Evolutionary conservation across 37 sponge, comb jelly and placozoan species (phyloP).

Genomic region (Chondrosia reniformis): DNA sequence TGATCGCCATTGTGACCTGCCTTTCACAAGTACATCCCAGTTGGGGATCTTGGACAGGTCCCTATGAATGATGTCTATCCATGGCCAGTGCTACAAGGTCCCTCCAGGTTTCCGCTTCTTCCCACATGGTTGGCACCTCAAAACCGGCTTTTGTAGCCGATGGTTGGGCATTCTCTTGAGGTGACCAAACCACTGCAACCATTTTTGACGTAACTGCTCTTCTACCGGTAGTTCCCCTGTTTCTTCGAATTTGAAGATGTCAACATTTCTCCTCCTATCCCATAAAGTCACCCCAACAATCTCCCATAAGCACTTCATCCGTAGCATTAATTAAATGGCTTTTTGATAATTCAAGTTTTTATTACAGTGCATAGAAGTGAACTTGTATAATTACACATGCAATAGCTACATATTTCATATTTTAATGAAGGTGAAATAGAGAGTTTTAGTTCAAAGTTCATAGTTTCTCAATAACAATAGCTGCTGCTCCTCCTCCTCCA

Average conservation of each 20-base stretch:
- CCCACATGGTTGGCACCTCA: not conserved
- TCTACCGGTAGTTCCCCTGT: not conserved
- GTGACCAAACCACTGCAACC: constrained; percentile 18
- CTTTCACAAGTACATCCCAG: not conserved
- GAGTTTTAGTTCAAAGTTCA: not conserved
- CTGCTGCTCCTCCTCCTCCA: constrained; percentile 98
- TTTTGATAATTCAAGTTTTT: too few species aligned
- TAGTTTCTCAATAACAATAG: constrained; percentile 87
- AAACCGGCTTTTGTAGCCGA: not conserved
- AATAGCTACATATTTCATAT: too few species aligned
- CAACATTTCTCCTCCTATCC: constrained; percentile 12
- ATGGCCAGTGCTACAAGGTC: not conserved
- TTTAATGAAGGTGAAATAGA: too few species aligned
- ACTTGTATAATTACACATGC: too few species aligned
- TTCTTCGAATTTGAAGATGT: constrained; percentile 1
- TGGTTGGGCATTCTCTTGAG: constrained; percentile 4
- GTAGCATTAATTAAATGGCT: too few species aligned
- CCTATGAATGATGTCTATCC: constrained; percentile 7
- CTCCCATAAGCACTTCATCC: not conserved
- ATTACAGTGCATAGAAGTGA: too few species aligned
- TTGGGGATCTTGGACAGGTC: constrained; percentile 24
- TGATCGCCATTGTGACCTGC: too few species aligned
- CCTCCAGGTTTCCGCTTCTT: constrained; percentile 4
- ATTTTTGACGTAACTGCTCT: not conserved
- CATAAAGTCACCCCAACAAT: not conserved